phyloP scores from a whole-genome alignment of 2,113 vertebrate species.

The Ctenodactylus gundi region DNA sequence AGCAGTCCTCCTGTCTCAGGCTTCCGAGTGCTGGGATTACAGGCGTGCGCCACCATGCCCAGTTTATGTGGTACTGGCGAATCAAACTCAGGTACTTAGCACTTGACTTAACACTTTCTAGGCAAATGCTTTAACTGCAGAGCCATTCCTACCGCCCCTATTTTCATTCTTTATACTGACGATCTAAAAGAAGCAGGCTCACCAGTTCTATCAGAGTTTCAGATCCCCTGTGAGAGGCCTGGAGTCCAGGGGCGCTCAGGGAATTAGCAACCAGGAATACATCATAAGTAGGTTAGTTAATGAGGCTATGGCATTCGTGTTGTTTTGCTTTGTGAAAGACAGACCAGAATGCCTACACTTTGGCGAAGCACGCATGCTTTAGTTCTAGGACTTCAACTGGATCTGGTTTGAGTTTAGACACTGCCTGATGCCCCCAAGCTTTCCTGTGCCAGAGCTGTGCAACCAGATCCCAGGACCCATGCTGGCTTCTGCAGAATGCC shows the following conservation, averaged over 20 bases:
- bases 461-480: background rate
- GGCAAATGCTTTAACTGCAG: no score
- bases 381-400: no score
- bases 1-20: no score
- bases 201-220: conserved; percentile 21
- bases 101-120: no score
- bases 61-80: no score
- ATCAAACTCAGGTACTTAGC: no score
- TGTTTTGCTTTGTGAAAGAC: conserved; percentile 45
- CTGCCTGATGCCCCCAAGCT: background rate
- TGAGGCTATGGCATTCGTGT: conserved; percentile 58
- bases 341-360: background rate
- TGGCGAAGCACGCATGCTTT: background rate
- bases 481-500: background rate
- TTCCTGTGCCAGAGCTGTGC: background rate
- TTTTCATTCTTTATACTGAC: conserved; percentile 8
- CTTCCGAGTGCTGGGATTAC: no score
- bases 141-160: no score
- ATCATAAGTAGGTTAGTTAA: conserved; percentile 74
- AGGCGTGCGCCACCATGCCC: no score
- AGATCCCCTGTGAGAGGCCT: conserved; percentile 51
- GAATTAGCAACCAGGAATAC: conserved; percentile 65
- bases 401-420: conserved; percentile 15
- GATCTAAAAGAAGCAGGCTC: background rate
- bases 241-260: conserved; percentile 46